Percentiles rank a stretch among this genome's conserved stretches.
Evolutionary conservation across 2,888 invertebrate species (phyloP).

Genomic region (Apotomis turbidana): DNA sequence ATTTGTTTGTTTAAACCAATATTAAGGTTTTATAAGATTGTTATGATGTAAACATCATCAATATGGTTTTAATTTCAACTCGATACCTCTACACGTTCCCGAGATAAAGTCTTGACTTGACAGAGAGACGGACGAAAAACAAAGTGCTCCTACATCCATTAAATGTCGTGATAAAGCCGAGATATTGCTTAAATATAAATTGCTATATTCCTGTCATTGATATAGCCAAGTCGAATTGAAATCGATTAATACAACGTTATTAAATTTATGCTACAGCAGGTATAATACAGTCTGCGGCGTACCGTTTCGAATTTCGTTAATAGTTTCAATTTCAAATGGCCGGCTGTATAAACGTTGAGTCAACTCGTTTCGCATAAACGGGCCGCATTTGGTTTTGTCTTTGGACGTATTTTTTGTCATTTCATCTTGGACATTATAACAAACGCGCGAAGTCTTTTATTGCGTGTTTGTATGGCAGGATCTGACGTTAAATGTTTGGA

Average conservation of each 20-base stretch:
- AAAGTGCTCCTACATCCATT: too few species aligned
- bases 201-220: too few species aligned
- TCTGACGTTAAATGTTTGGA: background rate
- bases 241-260: background rate
- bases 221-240: background rate
- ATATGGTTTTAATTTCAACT: too few species aligned
- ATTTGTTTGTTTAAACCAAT: too few species aligned
- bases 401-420: background rate
- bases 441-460: background rate
- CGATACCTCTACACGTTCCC: too few species aligned
- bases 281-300: background rate
- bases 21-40: too few species aligned
- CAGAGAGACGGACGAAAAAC: too few species aligned
- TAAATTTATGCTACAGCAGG: background rate
- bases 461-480: background rate
- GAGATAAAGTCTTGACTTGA: too few species aligned
- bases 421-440: background rate
- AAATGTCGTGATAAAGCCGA: too few species aligned
- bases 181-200: too few species aligned
- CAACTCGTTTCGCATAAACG: conserved; percentile 5
- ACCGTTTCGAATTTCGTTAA: conserved; percentile 12
- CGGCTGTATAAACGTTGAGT: conserved; percentile 23
- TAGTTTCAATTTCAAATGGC: conserved; percentile 1
- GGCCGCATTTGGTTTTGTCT: conserved; percentile 1
- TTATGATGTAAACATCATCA: too few species aligned